Conservation (phyloP, 2,113 vertebrate species). For the Plecotus auritus region DNA sequence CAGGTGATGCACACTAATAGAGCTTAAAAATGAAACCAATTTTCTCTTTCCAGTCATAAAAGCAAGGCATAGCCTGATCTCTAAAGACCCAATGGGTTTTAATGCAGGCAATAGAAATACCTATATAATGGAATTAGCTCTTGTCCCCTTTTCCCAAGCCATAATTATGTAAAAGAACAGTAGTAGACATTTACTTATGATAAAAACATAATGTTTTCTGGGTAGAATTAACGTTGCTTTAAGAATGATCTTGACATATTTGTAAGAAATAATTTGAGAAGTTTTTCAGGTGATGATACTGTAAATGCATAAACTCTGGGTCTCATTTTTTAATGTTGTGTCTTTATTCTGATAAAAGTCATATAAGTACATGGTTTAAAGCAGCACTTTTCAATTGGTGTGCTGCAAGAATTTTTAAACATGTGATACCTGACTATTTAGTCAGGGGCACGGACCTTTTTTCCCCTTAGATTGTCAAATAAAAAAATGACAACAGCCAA, state of each 20-base stretch:
- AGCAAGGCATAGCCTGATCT: neutral
- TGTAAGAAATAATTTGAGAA: neutral
- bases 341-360: neutral
- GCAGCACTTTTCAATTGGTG: neutral
- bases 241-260: neutral
- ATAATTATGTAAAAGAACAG: neutral
- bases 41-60: neutral
- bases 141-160: neutral
- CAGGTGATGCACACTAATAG: neutral
- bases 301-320: neutral
- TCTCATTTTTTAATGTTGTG: neutral
- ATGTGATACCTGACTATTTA: neutral
- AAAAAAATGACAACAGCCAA: neutral
- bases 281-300: neutral
- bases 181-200: neutral
- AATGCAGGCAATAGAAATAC: neutral
- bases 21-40: neutral
- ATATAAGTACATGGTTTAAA: neutral
- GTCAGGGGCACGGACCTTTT: neutral
- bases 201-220: neutral
- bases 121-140: neutral
- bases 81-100: neutral
- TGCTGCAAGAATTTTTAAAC: neutral
- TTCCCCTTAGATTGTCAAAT: neutral
- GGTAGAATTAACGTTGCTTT: neutral